Evolutionary conservation across 2,797 vertebrate genomes (phyloP).

Genomic region (Phyllotis vaccarum): DNA sequence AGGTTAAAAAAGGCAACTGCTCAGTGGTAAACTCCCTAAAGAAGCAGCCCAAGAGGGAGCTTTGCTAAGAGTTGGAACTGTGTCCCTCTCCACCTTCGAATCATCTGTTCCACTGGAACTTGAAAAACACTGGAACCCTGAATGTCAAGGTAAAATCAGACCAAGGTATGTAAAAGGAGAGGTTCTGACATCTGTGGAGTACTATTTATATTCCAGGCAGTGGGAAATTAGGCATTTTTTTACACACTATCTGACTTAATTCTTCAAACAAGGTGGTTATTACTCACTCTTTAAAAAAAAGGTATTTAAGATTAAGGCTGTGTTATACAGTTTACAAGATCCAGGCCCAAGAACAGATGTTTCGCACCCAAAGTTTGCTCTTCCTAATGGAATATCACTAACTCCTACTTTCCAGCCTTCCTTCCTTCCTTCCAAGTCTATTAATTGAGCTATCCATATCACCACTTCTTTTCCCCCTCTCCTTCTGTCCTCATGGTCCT

Average conservation of each 20-base stretch:
- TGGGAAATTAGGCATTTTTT: slow-evolving; percentile 36
- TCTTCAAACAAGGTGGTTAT: slow-evolving; percentile 25
- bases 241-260: slow-evolving; percentile 52
- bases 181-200: slow-evolving; percentile 58
- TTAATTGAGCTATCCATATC: not conserved
- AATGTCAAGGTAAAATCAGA: slow-evolving; percentile 71
- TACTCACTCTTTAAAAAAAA: not conserved
- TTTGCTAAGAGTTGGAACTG: slow-evolving; percentile 54
- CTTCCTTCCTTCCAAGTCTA: not conserved
- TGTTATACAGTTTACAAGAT: slow-evolving; percentile 5
- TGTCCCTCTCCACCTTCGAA: slow-evolving; percentile 73
- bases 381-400: slow-evolving; percentile 26
- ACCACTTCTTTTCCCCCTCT: not conserved
- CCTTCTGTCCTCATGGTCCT: not conserved
- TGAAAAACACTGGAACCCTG: slow-evolving; percentile 68
- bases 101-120: slow-evolving; percentile 60
- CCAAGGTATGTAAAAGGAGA: slow-evolving; percentile 41
- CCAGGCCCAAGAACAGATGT: not conserved
- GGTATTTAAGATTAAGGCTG: slow-evolving; percentile 16
- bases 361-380: not conserved
- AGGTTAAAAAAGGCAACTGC: slow-evolving; percentile 62
- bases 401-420: slow-evolving; percentile 6
- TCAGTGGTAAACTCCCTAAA: slow-evolving; percentile 71
- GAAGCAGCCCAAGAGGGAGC: slow-evolving; percentile 58
- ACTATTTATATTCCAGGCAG: slow-evolving; percentile 48